Evolutionary conservation across 1,140 invertebrate species (phyloP), one percentile per base, ranked within the genome.

Genomic region (Fopius arisanus): DNA sequence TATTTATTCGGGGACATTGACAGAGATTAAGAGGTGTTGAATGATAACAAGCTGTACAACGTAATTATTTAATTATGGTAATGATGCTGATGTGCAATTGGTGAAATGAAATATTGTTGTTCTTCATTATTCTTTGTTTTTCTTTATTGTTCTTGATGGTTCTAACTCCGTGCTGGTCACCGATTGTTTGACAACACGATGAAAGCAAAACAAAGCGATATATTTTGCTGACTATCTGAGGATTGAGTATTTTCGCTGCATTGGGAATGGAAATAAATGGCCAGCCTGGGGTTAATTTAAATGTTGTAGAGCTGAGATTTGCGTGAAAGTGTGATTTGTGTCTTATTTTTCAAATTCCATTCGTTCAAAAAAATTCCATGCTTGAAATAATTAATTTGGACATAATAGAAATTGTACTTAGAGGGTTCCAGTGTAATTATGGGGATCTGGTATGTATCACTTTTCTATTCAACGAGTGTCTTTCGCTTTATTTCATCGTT

Each of bases 41-140:
- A 33, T 33, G 71, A 51, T 29, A 63, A 66, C 54, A 59, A n/a
- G 59, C 37, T 54, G 67, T 62, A 68, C 33, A 63, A 40, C 40
- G 26, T 67, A 67, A 40, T 23, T 14, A 51, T 74, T 19, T 67
- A 23, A 63, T 31, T 26, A 21, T 59, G 10, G 23, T 12, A 59
- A 26, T 59, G 14, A 59, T 14, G 21, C 4, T 54, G 10, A 59
- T 59, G 54, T 59, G 54, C 54, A 59, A 59, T 59, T 59, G 54
- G 23, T 23, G 23, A 59, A 28, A 59, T 3, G 54, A 48, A 48
- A 48, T 3, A 48, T 16, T 48, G 33, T 37, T 37, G 33, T 48
- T 48, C 43, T 48, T 48, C 23, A 59, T 26, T 26, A 59, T 21
- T 54, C 16, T 12, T 59, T 59, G 19, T 59, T 59, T 59, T 59